Conservation (phyloP, 2,888 invertebrate genomes). For the Bedellia somnulentella region DNA sequence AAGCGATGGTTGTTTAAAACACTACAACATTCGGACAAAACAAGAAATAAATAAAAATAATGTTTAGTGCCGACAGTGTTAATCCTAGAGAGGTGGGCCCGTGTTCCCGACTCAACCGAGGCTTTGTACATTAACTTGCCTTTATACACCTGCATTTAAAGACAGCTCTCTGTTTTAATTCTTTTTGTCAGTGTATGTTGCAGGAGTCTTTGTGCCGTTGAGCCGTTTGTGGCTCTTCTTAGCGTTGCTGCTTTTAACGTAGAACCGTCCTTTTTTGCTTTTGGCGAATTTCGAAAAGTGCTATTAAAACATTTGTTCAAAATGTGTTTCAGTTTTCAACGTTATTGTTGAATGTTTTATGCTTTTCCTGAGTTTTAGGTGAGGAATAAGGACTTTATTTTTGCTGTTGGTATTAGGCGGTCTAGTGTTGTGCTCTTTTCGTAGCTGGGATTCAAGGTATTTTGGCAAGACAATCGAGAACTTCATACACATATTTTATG, state of each 20-base stretch:
- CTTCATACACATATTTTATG: no score
- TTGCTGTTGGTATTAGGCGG: no score
- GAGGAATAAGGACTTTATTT: no score
- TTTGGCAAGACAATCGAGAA: no score
- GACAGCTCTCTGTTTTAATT: constrained; percentile 26
- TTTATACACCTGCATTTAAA: constrained; percentile 45
- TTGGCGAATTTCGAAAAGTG: no score
- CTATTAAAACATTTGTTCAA: no score
- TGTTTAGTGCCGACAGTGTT: constrained; percentile 42
- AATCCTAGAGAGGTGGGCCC: constrained; percentile 36
- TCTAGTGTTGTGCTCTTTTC: no score
- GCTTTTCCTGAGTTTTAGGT: no score
- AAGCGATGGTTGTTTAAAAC: constrained; percentile 13
- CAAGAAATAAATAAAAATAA: constrained; percentile 23
- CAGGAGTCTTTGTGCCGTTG: constrained; percentile 2
- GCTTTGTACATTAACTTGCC: constrained; percentile 50
- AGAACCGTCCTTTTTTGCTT: neutral
- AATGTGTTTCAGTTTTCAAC: no score
- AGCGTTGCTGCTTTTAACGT: neutral
- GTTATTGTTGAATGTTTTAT: no score
- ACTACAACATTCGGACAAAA: no score
- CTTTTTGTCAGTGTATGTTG: constrained; percentile 11
- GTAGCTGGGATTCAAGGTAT: no score
- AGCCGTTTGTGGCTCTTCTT: neutral
- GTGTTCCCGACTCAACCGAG: constrained; percentile 35